These are phyloP conservation scores for Furcifer pardalis DNA, from an alignment of 2,797 vertebrate species.

Conservation along the genomic window DNA sequence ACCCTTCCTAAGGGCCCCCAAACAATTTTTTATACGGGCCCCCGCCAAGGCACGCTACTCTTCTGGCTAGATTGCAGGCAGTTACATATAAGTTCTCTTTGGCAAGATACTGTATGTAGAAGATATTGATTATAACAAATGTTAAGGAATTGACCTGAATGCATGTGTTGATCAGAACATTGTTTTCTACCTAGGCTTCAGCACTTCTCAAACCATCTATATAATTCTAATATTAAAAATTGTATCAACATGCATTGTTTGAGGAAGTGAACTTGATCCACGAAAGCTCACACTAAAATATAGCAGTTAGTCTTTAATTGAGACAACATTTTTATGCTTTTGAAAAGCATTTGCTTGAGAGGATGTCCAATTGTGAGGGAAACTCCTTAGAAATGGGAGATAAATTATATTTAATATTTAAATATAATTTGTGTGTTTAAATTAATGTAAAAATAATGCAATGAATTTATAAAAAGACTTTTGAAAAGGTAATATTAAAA, in stretches of 20 bases:
- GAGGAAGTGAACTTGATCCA: too few species aligned
- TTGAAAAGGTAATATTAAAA: background rate
- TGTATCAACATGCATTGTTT: background rate
- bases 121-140: background rate
- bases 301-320: too few species aligned
- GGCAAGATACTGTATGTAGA: background rate
- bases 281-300: too few species aligned
- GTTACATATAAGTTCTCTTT: background rate
- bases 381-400: background rate
- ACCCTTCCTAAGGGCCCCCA: too few species aligned
- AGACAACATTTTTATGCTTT: too few species aligned
- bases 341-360: background rate
- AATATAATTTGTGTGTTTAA: background rate
- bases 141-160: background rate
- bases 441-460: background rate
- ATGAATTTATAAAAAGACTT: background rate
- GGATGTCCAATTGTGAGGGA: background rate
- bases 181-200: background rate
- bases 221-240: background rate
- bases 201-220: too few species aligned
- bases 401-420: background rate
- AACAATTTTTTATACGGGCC: too few species aligned
- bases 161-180: background rate
- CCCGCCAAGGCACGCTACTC: too few species aligned
- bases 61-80: too few species aligned